These are phyloP conservation scores for Periplaneta americana DNA, from an alignment of 1,140 invertebrate genomes.

Conservation along the genomic window DNA sequence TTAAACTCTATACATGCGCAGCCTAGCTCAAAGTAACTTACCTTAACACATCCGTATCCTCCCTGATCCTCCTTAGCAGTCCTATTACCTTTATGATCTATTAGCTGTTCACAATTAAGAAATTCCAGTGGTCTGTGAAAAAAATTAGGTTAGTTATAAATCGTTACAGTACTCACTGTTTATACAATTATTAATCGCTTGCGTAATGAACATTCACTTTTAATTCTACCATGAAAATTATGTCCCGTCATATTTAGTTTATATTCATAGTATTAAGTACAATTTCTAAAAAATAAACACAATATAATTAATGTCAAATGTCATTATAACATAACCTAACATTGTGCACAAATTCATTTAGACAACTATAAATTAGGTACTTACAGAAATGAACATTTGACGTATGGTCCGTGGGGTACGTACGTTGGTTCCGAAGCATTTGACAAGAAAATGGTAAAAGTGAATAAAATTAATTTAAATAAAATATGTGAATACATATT, in stretches of 20 bases:
- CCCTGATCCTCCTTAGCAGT: constrained; percentile 70
- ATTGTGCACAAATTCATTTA: neutral
- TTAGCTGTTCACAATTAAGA: constrained; percentile 80
- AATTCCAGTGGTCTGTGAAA: constrained; percentile 78
- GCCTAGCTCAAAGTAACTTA: too few relatives aligned
- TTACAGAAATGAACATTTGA: constrained; percentile 15
- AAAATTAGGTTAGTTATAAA: constrained; percentile 24
- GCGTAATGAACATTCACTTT: neutral
- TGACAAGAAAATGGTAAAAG: too few relatives aligned
- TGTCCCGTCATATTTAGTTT: neutral
- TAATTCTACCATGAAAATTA: neutral
- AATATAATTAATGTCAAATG: neutral
- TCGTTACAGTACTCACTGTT: neutral
- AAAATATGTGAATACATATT: too few relatives aligned
- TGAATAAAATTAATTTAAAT: too few relatives aligned
- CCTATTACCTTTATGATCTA: constrained; percentile 89
- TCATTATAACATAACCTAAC: neutral
- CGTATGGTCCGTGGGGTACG: constrained; percentile 5
- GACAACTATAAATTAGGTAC: neutral
- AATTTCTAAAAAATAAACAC: neutral
- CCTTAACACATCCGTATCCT: constrained; percentile 82
- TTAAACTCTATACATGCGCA: too few relatives aligned
- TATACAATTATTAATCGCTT: neutral
- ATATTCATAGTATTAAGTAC: too few relatives aligned
- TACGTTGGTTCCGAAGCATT: neutral